Percentiles rank a stretch among this genome's conserved stretches.
phyloP scores from a whole-genome alignment of 2,797 vertebrate genomes.

The Chaenodraco wilsoni region DNA sequence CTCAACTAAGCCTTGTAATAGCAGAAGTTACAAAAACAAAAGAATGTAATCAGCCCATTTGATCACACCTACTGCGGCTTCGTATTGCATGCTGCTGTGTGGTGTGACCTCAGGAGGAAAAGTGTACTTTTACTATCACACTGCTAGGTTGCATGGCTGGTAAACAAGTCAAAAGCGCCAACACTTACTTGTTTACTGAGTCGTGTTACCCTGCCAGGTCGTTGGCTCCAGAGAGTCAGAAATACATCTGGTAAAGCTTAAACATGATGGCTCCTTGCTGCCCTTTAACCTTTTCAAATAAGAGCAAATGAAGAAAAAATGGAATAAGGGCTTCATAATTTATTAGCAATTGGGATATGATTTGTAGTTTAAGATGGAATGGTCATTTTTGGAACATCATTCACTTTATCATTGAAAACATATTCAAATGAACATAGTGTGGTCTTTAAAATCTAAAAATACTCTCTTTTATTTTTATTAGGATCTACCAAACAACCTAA shows the following conservation, averaged over 20 bases:
- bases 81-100: neutral
- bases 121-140: neutral
- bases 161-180: constrained; percentile 44
- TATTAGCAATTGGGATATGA: no score
- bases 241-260: constrained; percentile 17
- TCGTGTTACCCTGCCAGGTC: constrained; percentile 25
- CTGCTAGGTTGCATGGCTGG: neutral
- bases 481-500: no score
- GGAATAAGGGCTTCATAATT: no score
- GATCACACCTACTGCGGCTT: neutral
- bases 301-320: neutral
- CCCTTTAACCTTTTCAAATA: neutral
- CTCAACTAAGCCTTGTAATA: no score
- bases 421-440: no score
- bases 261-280: neutral
- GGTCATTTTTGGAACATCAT: no score
- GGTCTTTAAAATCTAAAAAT: no score
- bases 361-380: no score
- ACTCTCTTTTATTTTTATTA: no score
- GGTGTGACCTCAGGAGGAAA: neutral
- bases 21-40: neutral
- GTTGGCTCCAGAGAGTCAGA: constrained; percentile 12
- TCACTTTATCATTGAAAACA: no score
- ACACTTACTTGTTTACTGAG: constrained; percentile 29
- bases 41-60: neutral